Conservation (phyloP, 2,888 invertebrate genomes). For the Pristionchus arcanus region DNA sequence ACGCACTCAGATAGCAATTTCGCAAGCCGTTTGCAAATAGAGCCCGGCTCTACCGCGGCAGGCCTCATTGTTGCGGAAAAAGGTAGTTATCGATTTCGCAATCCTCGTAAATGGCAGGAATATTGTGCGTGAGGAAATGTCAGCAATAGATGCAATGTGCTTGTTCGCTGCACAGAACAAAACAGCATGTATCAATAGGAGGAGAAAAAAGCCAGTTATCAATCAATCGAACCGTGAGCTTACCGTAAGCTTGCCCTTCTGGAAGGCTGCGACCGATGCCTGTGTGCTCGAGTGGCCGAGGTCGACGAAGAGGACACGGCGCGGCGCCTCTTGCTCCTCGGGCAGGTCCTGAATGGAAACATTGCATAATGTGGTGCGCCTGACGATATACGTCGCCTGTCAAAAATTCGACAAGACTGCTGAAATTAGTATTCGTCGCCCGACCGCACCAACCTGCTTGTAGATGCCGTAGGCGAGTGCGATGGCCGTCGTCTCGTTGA, state of each 20-base stretch:
- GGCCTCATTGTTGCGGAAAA: background rate
- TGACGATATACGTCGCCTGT: background rate
- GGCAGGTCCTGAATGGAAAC: conserved; percentile 82
- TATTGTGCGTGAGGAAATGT: too few relatives aligned
- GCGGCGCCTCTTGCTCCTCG: conserved; percentile 90
- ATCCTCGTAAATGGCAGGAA: too few relatives aligned
- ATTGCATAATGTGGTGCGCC: background rate
- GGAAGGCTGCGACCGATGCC: conserved; percentile 92
- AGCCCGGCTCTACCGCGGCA: background rate
- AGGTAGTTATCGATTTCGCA: too few relatives aligned
- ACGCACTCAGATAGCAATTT: background rate
- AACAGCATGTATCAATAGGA: too few relatives aligned
- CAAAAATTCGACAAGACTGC: background rate
- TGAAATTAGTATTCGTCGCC: background rate
- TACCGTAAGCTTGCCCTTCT: conserved; percentile 92
- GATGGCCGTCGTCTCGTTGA: conserved; percentile 98
- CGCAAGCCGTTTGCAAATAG: background rate
- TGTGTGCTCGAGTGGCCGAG: conserved; percentile 95
- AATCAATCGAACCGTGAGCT: conserved; percentile 46
- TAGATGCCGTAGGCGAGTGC: conserved; percentile 95
- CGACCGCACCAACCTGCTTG: conserved; percentile 84
- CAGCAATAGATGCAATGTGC: too few relatives aligned
- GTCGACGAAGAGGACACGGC: conserved; percentile 96
- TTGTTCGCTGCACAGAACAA: too few relatives aligned
- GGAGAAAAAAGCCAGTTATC: background rate